Base-by-base conservation (phyloP, 2,888 invertebrate genomes). In the Orthosia cruda region DNA sequence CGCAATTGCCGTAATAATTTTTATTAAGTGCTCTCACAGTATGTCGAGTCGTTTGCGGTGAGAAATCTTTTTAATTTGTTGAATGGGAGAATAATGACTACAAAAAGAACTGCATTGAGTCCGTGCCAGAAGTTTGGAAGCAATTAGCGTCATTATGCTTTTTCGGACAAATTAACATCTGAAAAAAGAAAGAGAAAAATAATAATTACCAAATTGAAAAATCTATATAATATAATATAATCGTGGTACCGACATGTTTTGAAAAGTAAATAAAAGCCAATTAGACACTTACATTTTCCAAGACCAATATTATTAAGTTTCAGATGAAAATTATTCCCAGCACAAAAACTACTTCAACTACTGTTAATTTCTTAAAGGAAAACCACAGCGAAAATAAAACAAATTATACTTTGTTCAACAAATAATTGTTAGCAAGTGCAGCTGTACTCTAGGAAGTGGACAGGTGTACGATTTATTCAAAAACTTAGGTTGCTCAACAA, bases 1-100 rank as follows among this genome's bases (percentile, higher is more conserved):
- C 64, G 66, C 70, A 77, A 77, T 84, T 83, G 74, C 62, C 47
- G 83, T 77, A 62, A 83, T 83, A 85, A 59, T 77, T 84, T 84
- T 80, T 74, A 74, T 83, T 68, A 72, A 78, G 72, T 77, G 59
- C 74, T 70, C 65, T 77, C 74, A 69, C 76, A 70, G 70, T 62
- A 71, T 67, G 71, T 67, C 64, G 67, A 55, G 79, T 54, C 40
- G 40, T 62, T 70, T 61, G 66, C 47, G 57, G 71, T 79, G 64
- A 70, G 55, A 69, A 74, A 74, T 76, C 64, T 63, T 68, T 76
- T 70, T 79, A 71, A 84, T 85, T 74, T 70, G 64, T 71, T 71
- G 59, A 71, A 72, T 69, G 13, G 47, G 50, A 66, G 65, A 64
- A 77, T 62, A 77, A 67, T 81, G 23, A 52, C 18, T 40, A 13